Conservation (phyloP, 2,797 vertebrate genomes). For the Thalassophryne amazonica region DNA sequence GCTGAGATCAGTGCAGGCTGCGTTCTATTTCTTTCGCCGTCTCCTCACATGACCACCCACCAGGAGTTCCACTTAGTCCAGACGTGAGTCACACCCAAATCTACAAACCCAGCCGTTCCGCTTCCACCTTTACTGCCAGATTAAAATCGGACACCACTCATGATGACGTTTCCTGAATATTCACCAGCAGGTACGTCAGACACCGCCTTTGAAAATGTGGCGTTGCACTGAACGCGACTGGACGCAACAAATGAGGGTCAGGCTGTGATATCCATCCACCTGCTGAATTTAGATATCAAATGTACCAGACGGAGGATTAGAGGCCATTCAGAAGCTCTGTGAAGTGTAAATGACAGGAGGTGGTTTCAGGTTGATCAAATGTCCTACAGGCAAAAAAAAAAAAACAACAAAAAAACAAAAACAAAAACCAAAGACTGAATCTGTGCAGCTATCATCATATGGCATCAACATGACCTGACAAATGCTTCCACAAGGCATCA, state of each 20-base stretch:
- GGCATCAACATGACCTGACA: background rate
- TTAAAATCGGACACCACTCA: constrained; percentile 26
- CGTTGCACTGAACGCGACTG: constrained; percentile 10
- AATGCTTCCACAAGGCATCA: too few species aligned
- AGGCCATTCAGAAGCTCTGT: constrained; percentile 31
- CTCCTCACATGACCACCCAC: constrained; percentile 62
- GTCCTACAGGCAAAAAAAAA: constrained; percentile 16
- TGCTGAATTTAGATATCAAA: constrained; percentile 54
- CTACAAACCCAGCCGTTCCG: background rate
- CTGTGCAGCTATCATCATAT: constrained; percentile 22
- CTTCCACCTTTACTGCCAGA: constrained; percentile 26
- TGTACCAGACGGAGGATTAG: constrained; percentile 59
- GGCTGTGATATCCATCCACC: constrained; percentile 38
- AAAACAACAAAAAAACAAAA: too few species aligned
- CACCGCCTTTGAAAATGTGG: background rate
- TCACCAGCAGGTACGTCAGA: constrained; percentile 32
- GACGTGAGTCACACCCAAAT: constrained; percentile 55
- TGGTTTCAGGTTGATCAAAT: constrained; percentile 23
- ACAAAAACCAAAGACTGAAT: constrained; percentile 16
- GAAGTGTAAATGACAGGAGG: constrained; percentile 20
- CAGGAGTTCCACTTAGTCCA: constrained; percentile 54
- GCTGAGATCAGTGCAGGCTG: constrained; percentile 63
- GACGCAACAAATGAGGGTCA: constrained; percentile 28
- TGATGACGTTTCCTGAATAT: constrained; percentile 8
- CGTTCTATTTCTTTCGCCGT: constrained; percentile 56